These are phyloP conservation scores for Drosophila kanapiae DNA, from an alignment of 1,140 invertebrate species.

Conservation along the genomic window DNA sequence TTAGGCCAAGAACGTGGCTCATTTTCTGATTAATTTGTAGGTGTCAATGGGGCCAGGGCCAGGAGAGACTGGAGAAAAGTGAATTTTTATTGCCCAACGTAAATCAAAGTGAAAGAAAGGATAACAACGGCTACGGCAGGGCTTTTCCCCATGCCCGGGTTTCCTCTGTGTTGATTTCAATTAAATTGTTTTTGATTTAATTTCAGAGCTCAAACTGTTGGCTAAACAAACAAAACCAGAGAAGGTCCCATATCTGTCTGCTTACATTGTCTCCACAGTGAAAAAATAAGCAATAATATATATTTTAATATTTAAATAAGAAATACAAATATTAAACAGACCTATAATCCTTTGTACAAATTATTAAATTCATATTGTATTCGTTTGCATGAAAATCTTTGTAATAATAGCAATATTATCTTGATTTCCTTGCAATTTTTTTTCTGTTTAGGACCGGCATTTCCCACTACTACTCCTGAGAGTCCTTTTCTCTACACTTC, in stretches of 20 bases:
- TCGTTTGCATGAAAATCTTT: background rate
- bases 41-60: conserved; percentile 61
- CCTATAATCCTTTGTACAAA: background rate
- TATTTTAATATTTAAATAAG: background rate
- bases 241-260: conserved; percentile 19
- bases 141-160: conserved; percentile 14
- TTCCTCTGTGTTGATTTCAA: conserved; percentile 67
- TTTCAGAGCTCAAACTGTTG: conserved; percentile 54
- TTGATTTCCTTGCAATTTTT: background rate
- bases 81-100: conserved; percentile 74
- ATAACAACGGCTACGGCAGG: conserved; percentile 6
- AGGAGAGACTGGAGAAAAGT: conserved; percentile 48
- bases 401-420: too few species aligned
- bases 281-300: background rate
- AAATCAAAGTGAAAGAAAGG: conserved; percentile 62
- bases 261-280: background rate
- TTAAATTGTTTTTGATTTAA: conserved; percentile 63
- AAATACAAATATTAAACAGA: background rate
- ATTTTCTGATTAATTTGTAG: conserved; percentile 71
- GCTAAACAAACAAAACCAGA: conserved; percentile 56
- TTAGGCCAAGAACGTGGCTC: conserved; percentile 55
- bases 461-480: background rate
- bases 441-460: background rate
- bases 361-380: background rate
- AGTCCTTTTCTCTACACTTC: conserved; percentile 8